Evolutionary conservation across 2,113 vertebrate species (phyloP), one percentile per base, ranked within the genome.

Genomic region (Tragelaphus strepsiceros): DNA sequence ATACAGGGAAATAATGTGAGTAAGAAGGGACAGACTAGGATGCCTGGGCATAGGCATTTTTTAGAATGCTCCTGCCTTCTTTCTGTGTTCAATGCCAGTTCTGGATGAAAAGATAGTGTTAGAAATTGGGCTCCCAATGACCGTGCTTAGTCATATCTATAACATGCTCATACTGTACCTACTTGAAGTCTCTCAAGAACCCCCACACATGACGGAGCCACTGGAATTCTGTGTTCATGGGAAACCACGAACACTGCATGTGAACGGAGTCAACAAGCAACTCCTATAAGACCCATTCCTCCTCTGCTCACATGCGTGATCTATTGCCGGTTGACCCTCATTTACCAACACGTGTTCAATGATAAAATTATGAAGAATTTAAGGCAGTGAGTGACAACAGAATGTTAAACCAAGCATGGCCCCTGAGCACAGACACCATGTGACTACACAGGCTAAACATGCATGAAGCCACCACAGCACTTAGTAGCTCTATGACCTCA

Each of bases 251-350:
- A 12, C 30, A 39, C 35, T 30, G 0, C 19, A 30, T n/a, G 11
- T 35, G 21, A 51, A 24, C 2, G 12, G 35, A 84, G 78, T 19
- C 26, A 30, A 35, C 21, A 35, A 80, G 19, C 6, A 87, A 28
- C 5, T 30, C 35, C 22, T 30, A 1, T 17, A 2, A 30, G 3
- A 1, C 14, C 32, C 35, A 3, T 5, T 24, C 9, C 17, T 54
- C 9, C 11, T 56, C 64, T 35, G 22, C 32, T 86, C 35, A 43
- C 7, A 56, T 1, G 24, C 2, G 11, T 15, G 78, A 32, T 83
- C 49, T 88, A 1, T 30, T 71, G 10, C 81, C n/a, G 56, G 6
- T 0, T 39, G 61, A 54, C 8, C 35, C 86, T 89, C 35, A 54
- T 32, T 74, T 71, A 83, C 7, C 71, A 80, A 43, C 67, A 83